These are phyloP conservation scores for Cryptocephalus moraei DNA, from an alignment of 2,888 invertebrate species.

Conservation along the genomic window DNA sequence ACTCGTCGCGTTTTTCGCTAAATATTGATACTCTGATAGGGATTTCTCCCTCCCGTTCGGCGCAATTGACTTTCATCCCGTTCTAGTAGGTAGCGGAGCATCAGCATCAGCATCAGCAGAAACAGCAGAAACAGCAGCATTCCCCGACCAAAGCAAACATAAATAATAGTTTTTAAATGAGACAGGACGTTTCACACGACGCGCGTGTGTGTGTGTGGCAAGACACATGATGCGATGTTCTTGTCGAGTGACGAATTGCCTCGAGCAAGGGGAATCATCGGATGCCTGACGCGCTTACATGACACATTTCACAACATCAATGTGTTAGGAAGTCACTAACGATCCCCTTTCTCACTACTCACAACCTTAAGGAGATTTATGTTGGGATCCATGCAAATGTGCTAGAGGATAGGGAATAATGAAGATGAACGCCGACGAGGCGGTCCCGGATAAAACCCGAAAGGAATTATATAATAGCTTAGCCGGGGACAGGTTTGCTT, in stretches of 20 bases:
- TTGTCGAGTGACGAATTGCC: conserved; percentile 40
- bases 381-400: conserved; percentile 10
- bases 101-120: conserved; percentile 1
- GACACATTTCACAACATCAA: conserved; percentile 39
- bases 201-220: conserved; percentile 31
- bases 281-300: conserved; percentile 33
- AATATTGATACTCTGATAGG: too few species aligned
- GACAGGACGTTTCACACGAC: conserved; percentile 41
- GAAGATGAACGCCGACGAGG: too few species aligned
- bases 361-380: conserved; percentile 9
- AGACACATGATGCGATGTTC: conserved; percentile 36
- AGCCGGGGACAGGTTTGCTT: too few species aligned
- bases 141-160: conserved; percentile 32
- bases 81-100: not conserved
- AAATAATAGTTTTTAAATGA: conserved; percentile 47
- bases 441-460: too few species aligned
- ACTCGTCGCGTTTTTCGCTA: not conserved
- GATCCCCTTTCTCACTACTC: conserved; percentile 24
- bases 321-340: conserved; percentile 39
- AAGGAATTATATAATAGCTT: too few species aligned
- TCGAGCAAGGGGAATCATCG: conserved; percentile 18
- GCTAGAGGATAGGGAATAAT: not conserved
- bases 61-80: conserved; percentile 4
- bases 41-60: not conserved
- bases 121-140: conserved; percentile 11